Evolutionary conservation across 2,113 vertebrate species (phyloP).

Genomic region (Tylochromis polylepis): DNA sequence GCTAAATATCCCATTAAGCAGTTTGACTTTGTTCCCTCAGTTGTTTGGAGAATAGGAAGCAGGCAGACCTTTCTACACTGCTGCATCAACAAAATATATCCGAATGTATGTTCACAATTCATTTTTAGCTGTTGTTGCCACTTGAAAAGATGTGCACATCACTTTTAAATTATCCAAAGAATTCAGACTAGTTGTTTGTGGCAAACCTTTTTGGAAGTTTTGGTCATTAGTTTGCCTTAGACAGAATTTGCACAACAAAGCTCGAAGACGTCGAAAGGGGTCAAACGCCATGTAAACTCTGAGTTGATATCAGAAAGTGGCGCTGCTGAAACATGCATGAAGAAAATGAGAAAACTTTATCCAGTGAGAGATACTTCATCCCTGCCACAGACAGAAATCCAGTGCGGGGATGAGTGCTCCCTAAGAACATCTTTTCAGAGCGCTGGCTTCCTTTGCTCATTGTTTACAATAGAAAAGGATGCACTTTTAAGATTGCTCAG

Average conservation of each 20-base stretch:
- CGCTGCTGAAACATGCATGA: background rate
- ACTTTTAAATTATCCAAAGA: background rate
- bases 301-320: background rate
- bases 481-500: background rate
- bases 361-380: background rate
- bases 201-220: background rate
- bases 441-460: background rate
- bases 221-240: background rate
- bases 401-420: background rate
- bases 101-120: background rate
- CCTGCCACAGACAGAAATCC: background rate
- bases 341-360: background rate
- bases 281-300: background rate
- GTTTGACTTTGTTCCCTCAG: background rate
- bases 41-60: background rate
- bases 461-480: background rate
- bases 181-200: background rate
- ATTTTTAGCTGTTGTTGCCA: background rate
- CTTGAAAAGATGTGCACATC: background rate
- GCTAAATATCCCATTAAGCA: conserved; percentile 25
- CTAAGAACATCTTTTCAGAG: conserved; percentile 13
- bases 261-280: background rate
- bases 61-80: background rate
- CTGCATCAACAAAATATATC: background rate
- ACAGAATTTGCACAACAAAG: background rate